phyloP scores from a whole-genome alignment of 2,797 vertebrate genomes.

The Sebastes dallii region DNA sequence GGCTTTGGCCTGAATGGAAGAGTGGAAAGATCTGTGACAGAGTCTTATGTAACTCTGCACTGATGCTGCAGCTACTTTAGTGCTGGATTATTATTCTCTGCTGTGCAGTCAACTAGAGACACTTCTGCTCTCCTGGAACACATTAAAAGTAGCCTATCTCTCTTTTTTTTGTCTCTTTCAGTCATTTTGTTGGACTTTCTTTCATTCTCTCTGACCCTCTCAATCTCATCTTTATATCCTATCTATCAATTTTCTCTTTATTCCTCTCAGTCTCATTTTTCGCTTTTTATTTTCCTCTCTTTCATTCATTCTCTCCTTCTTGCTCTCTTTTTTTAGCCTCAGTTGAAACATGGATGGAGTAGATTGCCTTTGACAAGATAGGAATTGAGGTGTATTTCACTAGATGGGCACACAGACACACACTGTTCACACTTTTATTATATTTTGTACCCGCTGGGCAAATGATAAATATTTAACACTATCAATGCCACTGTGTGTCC shows the following conservation, averaged over 20 bases:
- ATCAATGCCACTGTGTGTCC: constrained; percentile 1
- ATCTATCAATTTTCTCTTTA: background rate
- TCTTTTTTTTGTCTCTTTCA: background rate
- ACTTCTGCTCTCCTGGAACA: constrained; percentile 11
- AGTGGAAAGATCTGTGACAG: constrained; percentile 1
- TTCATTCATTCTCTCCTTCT: background rate
- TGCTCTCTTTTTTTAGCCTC: background rate
- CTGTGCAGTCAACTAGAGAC: constrained; percentile 4
- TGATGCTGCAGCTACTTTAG: constrained; percentile 28
- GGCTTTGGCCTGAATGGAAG: constrained; percentile 36
- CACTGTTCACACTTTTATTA: background rate
- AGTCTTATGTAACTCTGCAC: constrained; percentile 46
- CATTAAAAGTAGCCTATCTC: background rate
- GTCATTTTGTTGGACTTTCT: background rate
- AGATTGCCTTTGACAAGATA: constrained; percentile 6
- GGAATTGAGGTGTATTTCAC: background rate
- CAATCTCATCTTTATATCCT: background rate
- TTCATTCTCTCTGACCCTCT: background rate
- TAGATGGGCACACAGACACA: background rate
- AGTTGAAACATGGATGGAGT: background rate
- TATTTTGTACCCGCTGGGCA: constrained; percentile 1
- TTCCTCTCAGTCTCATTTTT: background rate
- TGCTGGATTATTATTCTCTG: constrained; percentile 12
- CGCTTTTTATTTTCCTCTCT: background rate
- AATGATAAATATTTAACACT: constrained; percentile 48